A percentile compares a stretch with the other conserved stretches of the same genome.
Evolutionary conservation across 2,888 invertebrate genomes (phyloP).

Genomic region (Dione juno): DNA sequence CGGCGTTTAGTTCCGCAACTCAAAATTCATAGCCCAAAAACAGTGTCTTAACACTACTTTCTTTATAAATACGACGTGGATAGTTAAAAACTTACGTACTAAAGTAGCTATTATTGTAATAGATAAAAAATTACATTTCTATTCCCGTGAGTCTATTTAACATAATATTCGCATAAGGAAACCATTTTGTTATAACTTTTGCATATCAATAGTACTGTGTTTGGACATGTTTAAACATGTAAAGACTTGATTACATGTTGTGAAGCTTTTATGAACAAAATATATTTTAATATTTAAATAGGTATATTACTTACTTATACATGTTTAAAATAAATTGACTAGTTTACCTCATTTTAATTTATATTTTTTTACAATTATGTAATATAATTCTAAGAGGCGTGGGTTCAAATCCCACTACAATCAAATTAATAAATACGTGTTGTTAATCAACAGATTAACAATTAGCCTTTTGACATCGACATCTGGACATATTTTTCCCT

Average conservation of each 20-base stretch:
- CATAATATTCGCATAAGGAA: slow-evolving; percentile 8
- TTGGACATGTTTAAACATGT: slow-evolving; percentile 4
- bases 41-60: neutral
- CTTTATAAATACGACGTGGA: too few species aligned
- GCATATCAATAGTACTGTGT: slow-evolving; percentile 5
- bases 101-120: neutral
- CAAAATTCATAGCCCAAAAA: neutral
- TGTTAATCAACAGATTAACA: too few species aligned
- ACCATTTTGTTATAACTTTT: neutral
- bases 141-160: neutral
- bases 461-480: too few species aligned
- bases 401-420: too few species aligned
- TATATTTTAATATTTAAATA: neutral
- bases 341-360: too few species aligned
- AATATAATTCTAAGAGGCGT: too few species aligned
- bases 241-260: neutral
- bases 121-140: neutral
- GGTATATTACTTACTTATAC: too few species aligned
- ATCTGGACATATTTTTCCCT: too few species aligned
- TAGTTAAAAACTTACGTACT: neutral
- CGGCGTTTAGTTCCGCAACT: neutral
- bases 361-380: too few species aligned
- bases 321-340: too few species aligned
- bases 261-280: neutral
- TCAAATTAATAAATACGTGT: too few species aligned